Percentiles rank a stretch among this genome's conserved stretches.
These are phyloP conservation scores for Phoebastria nigripes DNA, from an alignment of 2,797 vertebrate genomes.

Conservation along the genomic window DNA sequence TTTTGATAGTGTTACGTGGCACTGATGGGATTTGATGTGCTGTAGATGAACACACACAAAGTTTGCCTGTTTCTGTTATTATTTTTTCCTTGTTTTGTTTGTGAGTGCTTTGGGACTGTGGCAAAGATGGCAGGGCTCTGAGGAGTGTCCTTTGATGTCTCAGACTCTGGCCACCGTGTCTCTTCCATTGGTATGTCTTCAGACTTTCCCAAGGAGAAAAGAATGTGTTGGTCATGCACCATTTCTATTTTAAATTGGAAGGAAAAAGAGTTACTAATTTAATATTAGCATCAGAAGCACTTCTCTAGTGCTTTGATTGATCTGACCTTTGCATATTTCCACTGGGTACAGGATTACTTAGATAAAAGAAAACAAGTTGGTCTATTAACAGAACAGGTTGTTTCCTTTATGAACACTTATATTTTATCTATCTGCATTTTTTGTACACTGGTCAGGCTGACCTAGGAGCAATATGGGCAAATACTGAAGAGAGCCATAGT, in stretches of 20 bases:
- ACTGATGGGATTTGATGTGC: background rate
- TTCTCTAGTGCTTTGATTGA: background rate
- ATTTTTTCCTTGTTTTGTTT: background rate
- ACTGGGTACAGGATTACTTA: background rate
- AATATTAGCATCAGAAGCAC: background rate
- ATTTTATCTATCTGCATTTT: background rate
- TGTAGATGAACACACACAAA: background rate
- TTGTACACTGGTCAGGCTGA: background rate
- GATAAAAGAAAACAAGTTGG: background rate
- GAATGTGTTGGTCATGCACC: background rate
- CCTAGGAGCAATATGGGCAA: background rate
- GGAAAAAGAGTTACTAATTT: background rate
- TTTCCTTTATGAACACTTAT: background rate
- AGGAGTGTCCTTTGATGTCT: background rate
- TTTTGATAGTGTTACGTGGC: background rate
- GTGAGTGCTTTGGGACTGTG: background rate
- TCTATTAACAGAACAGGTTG: background rate
- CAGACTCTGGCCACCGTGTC: background rate
- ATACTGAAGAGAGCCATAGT: background rate
- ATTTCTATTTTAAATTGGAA: conserved; percentile 2
- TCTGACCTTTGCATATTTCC: background rate
- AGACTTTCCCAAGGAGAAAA: conserved; percentile 26
- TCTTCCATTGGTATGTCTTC: background rate
- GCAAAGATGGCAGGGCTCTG: background rate
- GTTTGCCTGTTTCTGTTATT: background rate